A percentile compares a stretch with the other conserved stretches of the same genome.
Evolutionary conservation across 2,113 vertebrate genomes (phyloP).

Genomic region (Pygoscelis antarcticus): DNA sequence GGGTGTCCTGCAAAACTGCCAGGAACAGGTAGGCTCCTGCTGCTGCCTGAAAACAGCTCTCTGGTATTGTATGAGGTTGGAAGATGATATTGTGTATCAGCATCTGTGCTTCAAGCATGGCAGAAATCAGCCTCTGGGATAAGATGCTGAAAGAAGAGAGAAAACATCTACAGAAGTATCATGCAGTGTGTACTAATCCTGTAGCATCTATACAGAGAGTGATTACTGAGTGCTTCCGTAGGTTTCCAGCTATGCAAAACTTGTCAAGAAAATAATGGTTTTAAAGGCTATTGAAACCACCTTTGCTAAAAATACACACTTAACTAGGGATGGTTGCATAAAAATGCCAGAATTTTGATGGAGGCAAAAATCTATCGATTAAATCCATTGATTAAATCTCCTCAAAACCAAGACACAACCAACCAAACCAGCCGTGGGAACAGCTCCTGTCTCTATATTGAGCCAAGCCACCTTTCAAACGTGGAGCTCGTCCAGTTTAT

Average conservation of each 20-base stretch:
- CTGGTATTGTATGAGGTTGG: background rate
- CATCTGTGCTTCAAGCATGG: fast-evolving
- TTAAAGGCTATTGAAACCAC: background rate
- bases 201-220: background rate
- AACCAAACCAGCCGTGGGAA: background rate
- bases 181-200: background rate
- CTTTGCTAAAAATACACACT: background rate
- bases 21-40: background rate
- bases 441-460: background rate
- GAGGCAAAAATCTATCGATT: background rate
- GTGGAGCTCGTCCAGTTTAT: fast-evolving
- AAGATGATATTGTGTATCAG: background rate
- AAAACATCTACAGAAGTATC: background rate
- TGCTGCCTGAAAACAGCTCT: background rate
- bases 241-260: background rate
- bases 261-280: background rate
- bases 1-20: background rate
- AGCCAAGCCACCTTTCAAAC: background rate
- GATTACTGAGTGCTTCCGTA: background rate
- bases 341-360: background rate
- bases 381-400: background rate
- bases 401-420: background rate
- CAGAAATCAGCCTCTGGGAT: background rate
- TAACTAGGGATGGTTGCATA: background rate
- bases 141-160: background rate